phyloP scores from a whole-genome alignment of 1,140 invertebrate species.

The Leptinotarsa defecta region DNA sequence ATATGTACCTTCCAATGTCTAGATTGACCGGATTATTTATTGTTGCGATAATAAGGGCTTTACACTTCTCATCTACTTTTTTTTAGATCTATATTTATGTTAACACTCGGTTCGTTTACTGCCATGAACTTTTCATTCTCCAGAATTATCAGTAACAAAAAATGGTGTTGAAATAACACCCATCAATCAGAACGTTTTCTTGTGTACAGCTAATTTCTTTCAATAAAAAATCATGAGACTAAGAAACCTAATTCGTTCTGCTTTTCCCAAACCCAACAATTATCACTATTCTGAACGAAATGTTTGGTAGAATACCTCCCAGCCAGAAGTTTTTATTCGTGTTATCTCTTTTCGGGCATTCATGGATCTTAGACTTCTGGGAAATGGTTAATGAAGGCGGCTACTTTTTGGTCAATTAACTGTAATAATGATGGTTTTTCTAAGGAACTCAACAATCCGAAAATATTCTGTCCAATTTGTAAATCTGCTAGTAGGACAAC shows the following conservation, averaged over 20 bases:
- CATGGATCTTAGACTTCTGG: neutral
- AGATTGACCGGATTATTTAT: too few species aligned
- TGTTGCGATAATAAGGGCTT: too few species aligned
- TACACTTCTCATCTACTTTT: too few species aligned
- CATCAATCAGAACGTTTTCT: too few species aligned
- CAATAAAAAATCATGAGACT: neutral
- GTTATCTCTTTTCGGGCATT: conserved; percentile 5
- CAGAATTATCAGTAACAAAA: too few species aligned
- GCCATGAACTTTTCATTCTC: too few species aligned
- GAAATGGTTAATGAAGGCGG: neutral
- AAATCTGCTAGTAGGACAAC: neutral
- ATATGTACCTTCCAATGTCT: too few species aligned
- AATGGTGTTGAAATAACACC: too few species aligned
- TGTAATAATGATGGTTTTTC: neutral
- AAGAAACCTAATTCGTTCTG: neutral
- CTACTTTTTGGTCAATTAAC: neutral
- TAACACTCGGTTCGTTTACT: too few species aligned
- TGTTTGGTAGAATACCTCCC: neutral
- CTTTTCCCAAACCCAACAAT: neutral
- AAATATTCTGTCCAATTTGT: neutral
- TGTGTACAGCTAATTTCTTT: too few species aligned
- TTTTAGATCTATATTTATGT: too few species aligned
- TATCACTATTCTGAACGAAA: neutral
- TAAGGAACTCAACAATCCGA: neutral
- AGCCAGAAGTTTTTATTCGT: neutral